phyloP scores from a whole-genome alignment of 2,888 invertebrate genomes.

The Bombyx huttoni region DNA sequence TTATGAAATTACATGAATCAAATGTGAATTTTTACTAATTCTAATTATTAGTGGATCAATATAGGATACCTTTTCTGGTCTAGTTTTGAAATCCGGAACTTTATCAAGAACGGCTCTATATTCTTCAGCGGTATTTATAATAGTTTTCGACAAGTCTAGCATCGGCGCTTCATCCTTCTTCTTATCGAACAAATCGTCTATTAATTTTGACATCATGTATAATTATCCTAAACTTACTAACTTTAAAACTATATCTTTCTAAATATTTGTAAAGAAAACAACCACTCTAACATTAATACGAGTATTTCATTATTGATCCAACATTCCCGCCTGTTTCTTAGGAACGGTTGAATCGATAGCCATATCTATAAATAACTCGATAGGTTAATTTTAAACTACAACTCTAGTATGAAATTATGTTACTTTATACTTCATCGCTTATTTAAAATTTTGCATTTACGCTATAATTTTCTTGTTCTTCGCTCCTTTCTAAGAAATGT shows the following conservation, averaged over 20 bases:
- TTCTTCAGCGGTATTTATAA: constrained; percentile 85
- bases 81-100: constrained; percentile 91
- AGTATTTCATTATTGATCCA: constrained; percentile 35
- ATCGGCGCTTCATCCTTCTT: constrained; percentile 89
- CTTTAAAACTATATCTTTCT: background rate
- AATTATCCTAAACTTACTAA: constrained; percentile 12
- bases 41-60: too few relatives aligned
- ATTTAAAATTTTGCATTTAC: constrained; percentile 29
- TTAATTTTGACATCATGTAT: constrained; percentile 68
- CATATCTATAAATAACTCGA: constrained; percentile 10
- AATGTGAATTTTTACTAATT: too few relatives aligned
- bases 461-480: constrained; percentile 34
- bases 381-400: constrained; percentile 24
- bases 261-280: constrained; percentile 1
- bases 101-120: constrained; percentile 86
- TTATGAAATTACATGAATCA: background rate
- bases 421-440: constrained; percentile 10
- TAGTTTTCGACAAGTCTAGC: constrained; percentile 85
- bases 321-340: constrained; percentile 25
- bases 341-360: constrained; percentile 49
- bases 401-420: constrained; percentile 29
- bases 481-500: constrained; percentile 38
- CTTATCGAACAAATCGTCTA: constrained; percentile 88
- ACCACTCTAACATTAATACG: constrained; percentile 9
- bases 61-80: constrained; percentile 81